phyloP scores from a whole-genome alignment of 2,797 vertebrate species.

The Poliocrania exsul region DNA sequence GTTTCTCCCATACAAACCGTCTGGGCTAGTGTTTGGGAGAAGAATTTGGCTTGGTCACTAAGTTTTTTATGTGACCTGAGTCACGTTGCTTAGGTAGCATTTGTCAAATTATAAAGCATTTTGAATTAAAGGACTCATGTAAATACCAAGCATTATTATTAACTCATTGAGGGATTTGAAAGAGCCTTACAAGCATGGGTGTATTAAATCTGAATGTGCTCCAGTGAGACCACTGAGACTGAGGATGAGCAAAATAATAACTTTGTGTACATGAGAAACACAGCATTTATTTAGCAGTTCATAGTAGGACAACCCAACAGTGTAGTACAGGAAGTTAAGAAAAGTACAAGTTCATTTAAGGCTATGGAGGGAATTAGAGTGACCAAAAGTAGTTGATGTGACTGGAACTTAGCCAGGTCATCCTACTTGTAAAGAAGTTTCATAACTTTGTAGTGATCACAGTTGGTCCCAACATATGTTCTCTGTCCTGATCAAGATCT shows the following conservation, averaged over 20 bases:
- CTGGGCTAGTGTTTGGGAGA: neutral
- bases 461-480: neutral
- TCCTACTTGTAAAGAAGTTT: neutral
- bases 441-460: neutral
- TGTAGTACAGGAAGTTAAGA: neutral
- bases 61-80: neutral
- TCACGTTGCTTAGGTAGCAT: neutral
- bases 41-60: neutral
- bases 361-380: neutral
- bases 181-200: neutral
- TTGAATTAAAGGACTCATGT: conserved; percentile 4
- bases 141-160: conserved; percentile 39
- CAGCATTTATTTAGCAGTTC: conserved; percentile 3
- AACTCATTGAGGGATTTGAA: conserved; percentile 25
- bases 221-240: neutral
- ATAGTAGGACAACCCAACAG: neutral
- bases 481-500: neutral
- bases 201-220: neutral
- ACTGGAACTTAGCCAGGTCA: neutral
- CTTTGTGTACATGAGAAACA: neutral
- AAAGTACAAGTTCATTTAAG: conserved; percentile 32
- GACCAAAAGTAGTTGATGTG: conserved; percentile 4
- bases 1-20: neutral
- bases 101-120: conserved; percentile 50
- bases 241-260: neutral